A percentile compares a stretch with the other conserved stretches of the same genome.
phyloP scores from a whole-genome alignment of 2,113 vertebrate species.

The Dasyprocta punctata region DNA sequence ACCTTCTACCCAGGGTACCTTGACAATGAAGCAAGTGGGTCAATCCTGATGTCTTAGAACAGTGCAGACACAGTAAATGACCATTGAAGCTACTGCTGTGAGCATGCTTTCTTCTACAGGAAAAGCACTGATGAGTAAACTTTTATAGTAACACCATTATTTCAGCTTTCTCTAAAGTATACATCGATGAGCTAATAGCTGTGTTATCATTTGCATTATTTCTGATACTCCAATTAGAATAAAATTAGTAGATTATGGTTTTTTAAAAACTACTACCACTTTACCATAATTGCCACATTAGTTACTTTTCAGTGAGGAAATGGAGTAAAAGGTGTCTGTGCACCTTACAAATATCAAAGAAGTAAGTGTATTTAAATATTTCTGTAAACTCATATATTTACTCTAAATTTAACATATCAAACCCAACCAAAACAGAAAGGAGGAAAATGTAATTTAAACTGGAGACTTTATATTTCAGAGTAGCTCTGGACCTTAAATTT shows the following conservation, averaged over 20 bases:
- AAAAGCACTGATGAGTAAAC: background rate
- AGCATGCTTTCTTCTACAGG: background rate
- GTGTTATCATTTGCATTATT: conserved; percentile 12
- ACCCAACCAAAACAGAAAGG: conserved; percentile 24
- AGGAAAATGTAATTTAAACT: background rate
- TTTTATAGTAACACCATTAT: conserved; percentile 1
- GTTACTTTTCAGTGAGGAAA: conserved; percentile 30
- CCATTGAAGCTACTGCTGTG: background rate
- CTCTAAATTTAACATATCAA: conserved; percentile 37
- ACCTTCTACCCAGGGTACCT: background rate
- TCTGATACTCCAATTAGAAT: conserved; percentile 21
- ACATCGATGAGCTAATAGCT: background rate
- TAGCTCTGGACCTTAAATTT: background rate
- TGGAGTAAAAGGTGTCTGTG: background rate
- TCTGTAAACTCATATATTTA: background rate
- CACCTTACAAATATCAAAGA: conserved; percentile 8
- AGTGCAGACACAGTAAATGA: background rate
- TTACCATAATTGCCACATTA: conserved; percentile 6
- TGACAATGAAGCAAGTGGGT: background rate
- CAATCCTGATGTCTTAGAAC: background rate
- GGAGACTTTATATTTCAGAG: background rate
- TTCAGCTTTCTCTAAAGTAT: conserved; percentile 20
- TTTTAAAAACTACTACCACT: background rate
- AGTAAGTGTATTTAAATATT: background rate
- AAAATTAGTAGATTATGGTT: conserved; percentile 29